phyloP scores from a whole-genome alignment of 2,113 vertebrate genomes.

The Conger conger region DNA sequence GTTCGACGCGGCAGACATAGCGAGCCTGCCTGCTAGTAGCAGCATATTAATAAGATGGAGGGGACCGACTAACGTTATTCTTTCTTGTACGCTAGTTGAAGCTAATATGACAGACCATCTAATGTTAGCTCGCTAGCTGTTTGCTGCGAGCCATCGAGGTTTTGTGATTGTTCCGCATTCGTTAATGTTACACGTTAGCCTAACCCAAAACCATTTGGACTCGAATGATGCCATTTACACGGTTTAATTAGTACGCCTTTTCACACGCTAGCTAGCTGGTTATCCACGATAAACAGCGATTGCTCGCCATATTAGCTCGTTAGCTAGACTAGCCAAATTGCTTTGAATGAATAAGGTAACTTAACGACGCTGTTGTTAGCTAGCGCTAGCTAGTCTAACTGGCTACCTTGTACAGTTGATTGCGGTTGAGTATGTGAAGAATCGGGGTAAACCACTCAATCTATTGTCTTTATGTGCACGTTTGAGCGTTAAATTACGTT shows the following conservation, averaged over 20 bases:
- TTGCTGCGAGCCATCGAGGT: not conserved
- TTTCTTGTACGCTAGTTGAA: not conserved
- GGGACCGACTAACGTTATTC: constrained; percentile 1
- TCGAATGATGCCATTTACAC: not conserved
- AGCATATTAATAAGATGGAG: constrained; percentile 28
- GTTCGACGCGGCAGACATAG: constrained; percentile 12
- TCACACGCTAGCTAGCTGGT: not conserved
- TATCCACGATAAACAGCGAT: not conserved
- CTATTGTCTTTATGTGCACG: not conserved
- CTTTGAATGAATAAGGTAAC: not conserved
- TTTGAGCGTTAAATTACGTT: not conserved
- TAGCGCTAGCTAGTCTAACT: not conserved
- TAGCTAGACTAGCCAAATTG: not conserved
- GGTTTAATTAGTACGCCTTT: not conserved
- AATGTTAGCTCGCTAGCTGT: not conserved
- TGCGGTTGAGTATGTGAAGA: not conserved
- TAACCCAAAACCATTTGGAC: not conserved
- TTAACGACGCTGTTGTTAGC: not conserved
- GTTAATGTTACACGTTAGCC: not conserved
- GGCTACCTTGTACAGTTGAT: not conserved
- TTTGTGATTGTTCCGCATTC: not conserved
- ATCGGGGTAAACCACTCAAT: not conserved
- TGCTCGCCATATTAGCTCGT: too few species aligned
- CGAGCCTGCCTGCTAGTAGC: not conserved
- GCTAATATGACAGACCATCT: constrained; percentile 15